Conservation (phyloP, 2,888 invertebrate genomes). For the Ditylenchus weischeri region DNA sequence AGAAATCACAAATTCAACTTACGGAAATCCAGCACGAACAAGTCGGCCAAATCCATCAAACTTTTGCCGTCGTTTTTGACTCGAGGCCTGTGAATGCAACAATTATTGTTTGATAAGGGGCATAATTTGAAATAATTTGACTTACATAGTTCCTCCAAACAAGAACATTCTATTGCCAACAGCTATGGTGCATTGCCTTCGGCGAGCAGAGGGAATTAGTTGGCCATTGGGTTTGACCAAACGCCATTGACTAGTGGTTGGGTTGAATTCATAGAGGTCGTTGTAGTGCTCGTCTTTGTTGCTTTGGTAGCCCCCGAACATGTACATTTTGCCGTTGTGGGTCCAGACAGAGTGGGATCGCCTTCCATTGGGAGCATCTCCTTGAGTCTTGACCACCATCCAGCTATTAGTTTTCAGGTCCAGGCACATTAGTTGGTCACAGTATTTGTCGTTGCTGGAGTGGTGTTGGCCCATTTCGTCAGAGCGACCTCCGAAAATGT, state of each 20-base stretch:
- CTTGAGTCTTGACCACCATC: slow-evolving; percentile 67
- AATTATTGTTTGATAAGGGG: not conserved
- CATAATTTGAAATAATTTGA: slow-evolving; percentile 11
- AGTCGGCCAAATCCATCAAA: slow-evolving; percentile 50
- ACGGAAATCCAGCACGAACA: slow-evolving; percentile 51
- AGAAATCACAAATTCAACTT: slow-evolving; percentile 9
- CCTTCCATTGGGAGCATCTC: slow-evolving; percentile 72
- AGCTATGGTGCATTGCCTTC: slow-evolving; percentile 75
- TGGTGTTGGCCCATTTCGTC: slow-evolving; percentile 70
- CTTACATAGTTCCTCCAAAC: slow-evolving; percentile 77
- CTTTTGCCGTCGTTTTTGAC: slow-evolving; percentile 16
- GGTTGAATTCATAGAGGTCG: slow-evolving; percentile 74
- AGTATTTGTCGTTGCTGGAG: slow-evolving; percentile 61
- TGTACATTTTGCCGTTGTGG: slow-evolving; percentile 74
- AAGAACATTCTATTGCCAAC: slow-evolving; percentile 73
- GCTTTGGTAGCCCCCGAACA: slow-evolving; percentile 87
- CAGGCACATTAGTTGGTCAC: slow-evolving; percentile 69
- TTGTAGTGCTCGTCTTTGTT: slow-evolving; percentile 75
- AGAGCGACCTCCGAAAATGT: slow-evolving; percentile 83
- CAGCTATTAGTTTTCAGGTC: slow-evolving; percentile 73
- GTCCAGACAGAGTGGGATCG: slow-evolving; percentile 86
- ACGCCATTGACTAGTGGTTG: slow-evolving; percentile 61
- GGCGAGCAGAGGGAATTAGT: slow-evolving; percentile 59
- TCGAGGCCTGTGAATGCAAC: slow-evolving; percentile 24
- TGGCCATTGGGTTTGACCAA: slow-evolving; percentile 63